Evolutionary conservation across 2,888 invertebrate species (phyloP), one percentile per base, ranked within the genome.

Genomic region (Papilio demoleus): DNA sequence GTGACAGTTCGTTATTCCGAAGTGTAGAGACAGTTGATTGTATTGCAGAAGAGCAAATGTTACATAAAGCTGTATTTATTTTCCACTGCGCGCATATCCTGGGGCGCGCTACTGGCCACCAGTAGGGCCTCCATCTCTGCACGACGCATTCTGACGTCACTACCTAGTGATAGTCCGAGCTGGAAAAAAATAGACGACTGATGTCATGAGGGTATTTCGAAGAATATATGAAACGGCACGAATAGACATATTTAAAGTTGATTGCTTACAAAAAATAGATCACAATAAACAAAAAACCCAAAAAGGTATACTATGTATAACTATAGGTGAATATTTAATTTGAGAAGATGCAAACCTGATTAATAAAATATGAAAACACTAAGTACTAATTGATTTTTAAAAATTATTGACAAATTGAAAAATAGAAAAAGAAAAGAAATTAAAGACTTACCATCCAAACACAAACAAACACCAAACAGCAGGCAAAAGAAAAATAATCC

Each of bases 81-180:
- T 85, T 97, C 97, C 17, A 97, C 94, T 27, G 97, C 97, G 67
- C 97, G 88, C 1, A 84, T 78, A 72, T 88, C 93, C 75, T 92
- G 92, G 73, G 90, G 93, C 0, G 86, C 83, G 67, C 85, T 87
- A 78, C 81, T 93, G 71, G 82, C 94, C 5, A 82, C 88, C 73
- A 94, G 93, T 68, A 95, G 83, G 66, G 95, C 94, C 80, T 97
- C 97, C 74, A 97, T 91, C 53, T 96, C 96, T 27, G 96, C 96
- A 36, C 96, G 94, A 70, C 96, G 94, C 77, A 96, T 95, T 72
- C 97, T 93, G 72, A 97, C 96, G 74, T 97, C 96, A 73, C 97
- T 97, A 74, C 96, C 96, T 83, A 95, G 96, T 0, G 96, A 95
- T 74, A 96, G 94, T 72, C 95, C 95, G 94, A 96, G 87, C 93